These are phyloP conservation scores for Pandemis heparana DNA, from an alignment of 2,888 invertebrate species.

Conservation along the genomic window DNA sequence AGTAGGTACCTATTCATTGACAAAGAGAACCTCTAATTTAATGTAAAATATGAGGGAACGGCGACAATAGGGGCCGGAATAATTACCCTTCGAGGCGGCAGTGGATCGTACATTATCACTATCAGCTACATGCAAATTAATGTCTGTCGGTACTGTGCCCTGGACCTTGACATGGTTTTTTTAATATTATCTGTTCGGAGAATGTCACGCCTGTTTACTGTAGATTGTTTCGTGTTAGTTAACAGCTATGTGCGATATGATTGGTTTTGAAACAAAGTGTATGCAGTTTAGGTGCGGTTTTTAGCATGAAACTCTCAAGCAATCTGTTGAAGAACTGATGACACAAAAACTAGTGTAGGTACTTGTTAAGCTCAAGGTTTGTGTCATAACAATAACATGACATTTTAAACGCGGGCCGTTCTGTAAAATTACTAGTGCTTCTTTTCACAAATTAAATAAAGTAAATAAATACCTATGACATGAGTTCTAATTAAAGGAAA, in stretches of 20 bases:
- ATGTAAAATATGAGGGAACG: conserved; percentile 45
- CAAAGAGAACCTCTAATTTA: conserved; percentile 36
- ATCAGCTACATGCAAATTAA: conserved; percentile 67
- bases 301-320: neutral
- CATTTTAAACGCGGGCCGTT: neutral
- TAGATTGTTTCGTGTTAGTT: conserved; percentile 35
- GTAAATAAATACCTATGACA: neutral
- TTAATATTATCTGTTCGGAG: conserved; percentile 53
- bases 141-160: conserved; percentile 47
- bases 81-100: conserved; percentile 50
- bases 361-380: conserved; percentile 4
- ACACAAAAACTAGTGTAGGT: neutral
- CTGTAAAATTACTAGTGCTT: neutral
- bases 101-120: conserved; percentile 56
- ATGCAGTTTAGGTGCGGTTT: conserved; percentile 33
- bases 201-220: conserved; percentile 50
- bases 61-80: conserved; percentile 55
- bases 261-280: conserved; percentile 32
- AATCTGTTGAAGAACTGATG: neutral
- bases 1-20: conserved; percentile 29
- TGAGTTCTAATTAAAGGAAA: neutral
- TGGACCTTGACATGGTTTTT: conserved; percentile 73
- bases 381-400: neutral
- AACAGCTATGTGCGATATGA: conserved; percentile 38
- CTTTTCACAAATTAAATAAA: neutral